These are phyloP conservation scores for Rhopalosiphum padi DNA, from an alignment of 1,140 invertebrate genomes.

Conservation along the genomic window DNA sequence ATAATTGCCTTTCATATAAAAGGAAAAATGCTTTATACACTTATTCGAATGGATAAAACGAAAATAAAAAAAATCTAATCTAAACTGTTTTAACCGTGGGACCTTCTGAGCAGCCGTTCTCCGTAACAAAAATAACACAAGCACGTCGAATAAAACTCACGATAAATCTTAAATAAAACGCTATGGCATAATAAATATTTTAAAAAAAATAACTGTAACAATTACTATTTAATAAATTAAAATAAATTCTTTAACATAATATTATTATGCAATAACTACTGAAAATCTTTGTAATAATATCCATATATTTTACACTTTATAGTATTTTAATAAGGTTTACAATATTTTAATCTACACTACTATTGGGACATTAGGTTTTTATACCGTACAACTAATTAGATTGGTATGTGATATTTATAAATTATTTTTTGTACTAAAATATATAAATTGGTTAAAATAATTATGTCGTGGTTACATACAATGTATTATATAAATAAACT, in stretches of 20 bases:
- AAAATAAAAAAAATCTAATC: slow-evolving; percentile 20
- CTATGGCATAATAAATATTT: not conserved
- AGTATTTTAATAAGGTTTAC: not conserved
- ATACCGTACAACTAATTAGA: not conserved
- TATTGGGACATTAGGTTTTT: not conserved
- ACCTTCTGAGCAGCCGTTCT: not conserved
- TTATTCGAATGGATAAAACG: slow-evolving; percentile 23
- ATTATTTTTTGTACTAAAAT: no score
- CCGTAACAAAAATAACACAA: slow-evolving; percentile 19
- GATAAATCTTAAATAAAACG: not conserved
- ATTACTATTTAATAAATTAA: not conserved
- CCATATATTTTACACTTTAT: not conserved
- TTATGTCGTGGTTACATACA: not conserved
- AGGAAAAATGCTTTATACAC: slow-evolving; percentile 27
- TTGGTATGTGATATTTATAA: not conserved
- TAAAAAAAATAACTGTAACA: not conserved
- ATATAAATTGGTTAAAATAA: not conserved
- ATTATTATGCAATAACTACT: not conserved
- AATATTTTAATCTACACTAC: not conserved
- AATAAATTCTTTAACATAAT: not conserved
- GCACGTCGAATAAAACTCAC: not conserved
- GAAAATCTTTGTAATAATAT: not conserved
- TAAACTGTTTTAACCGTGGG: slow-evolving; percentile 42
- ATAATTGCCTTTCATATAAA: slow-evolving; percentile 24
- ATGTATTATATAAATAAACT: not conserved